A percentile compares a stretch with the other conserved stretches of the same genome.
Conservation (phyloP, 2,888 invertebrate genomes). For the Gymnosoma rotundatum region DNA sequence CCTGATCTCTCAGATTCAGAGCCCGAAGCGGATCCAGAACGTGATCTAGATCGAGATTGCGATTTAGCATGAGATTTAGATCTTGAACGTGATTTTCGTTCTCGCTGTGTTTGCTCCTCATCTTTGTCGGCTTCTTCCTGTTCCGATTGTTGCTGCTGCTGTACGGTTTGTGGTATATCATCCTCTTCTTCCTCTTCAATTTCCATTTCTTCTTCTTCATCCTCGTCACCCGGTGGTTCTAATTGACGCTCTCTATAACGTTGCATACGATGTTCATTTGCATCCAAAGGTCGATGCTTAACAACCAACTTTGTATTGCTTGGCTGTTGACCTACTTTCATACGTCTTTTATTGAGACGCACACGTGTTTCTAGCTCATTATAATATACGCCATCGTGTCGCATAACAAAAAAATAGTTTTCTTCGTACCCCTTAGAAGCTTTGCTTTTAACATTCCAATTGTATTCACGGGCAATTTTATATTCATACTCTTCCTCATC, state of each 20-base stretch:
- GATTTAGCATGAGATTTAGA: slow-evolving; percentile 77
- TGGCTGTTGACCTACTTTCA: slow-evolving; percentile 86
- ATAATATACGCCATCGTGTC: slow-evolving; percentile 95
- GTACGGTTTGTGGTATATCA: slow-evolving; percentile 69
- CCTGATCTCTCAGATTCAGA: slow-evolving; percentile 80
- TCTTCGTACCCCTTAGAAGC: slow-evolving; percentile 97
- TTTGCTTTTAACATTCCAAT: slow-evolving; percentile 99
- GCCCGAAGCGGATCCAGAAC: slow-evolving; percentile 76
- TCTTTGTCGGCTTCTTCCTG: slow-evolving; percentile 69
- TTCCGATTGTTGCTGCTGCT: slow-evolving; percentile 72
- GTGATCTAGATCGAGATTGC: slow-evolving; percentile 77
- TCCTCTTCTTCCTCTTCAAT: slow-evolving; percentile 83
- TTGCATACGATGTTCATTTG: slow-evolving; percentile 93
- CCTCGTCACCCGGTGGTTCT: slow-evolving; percentile 90
- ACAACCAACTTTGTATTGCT: slow-evolving; percentile 88
- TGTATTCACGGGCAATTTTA: slow-evolving; percentile 98
- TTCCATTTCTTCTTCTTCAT: slow-evolving; percentile 87
- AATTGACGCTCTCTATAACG: slow-evolving; percentile 92
- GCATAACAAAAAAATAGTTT: slow-evolving; percentile 97
- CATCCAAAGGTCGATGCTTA: slow-evolving; percentile 93
- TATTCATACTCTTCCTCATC: slow-evolving; percentile 98
- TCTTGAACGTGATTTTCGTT: slow-evolving; percentile 70
- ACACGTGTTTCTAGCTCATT: slow-evolving; percentile 98
- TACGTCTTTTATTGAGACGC: slow-evolving; percentile 94
- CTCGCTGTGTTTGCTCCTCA: slow-evolving; percentile 69